Evolutionary conservation across 2,113 vertebrate species (phyloP), one percentile per base, ranked within the genome.

Genomic region (Amia ocellicauda): DNA sequence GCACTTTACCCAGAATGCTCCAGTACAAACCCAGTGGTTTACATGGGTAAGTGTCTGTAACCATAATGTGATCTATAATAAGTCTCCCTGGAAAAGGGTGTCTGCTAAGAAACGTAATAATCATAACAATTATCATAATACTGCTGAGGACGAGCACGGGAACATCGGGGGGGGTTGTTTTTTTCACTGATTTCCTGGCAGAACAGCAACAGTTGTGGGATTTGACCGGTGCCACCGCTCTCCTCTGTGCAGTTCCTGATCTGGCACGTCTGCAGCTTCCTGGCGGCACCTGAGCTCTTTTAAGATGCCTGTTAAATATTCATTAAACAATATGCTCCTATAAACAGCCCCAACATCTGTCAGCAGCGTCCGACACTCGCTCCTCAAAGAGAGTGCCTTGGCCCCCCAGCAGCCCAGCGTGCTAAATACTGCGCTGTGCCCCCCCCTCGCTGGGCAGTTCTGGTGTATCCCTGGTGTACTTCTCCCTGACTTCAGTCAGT

Each of bases 281-380:
- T 60, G 20, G 41, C 13, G 49, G 26, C 64, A 66, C 69, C 71
- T 73, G 72, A 78, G 60, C 77, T 17, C 49, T 57, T 22, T 27
- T 70, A 68, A 78, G 68, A 28, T 24, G n/a, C 60, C 36, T 40
- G 74, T 86, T 68, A 86, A 83, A 86, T 71, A 85, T 80, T 77
- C 78, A 85, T 75, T 47, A 56, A 55, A 64, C 58, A 66, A 49
- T 63, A 66, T 19, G 59, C 61, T 75, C 70, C 64, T 69, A 26
- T 64, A 29, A 1, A 22, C 40, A 71, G 74, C 79, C 70, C 69
- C 62, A 76, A 54, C 73, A 74, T 64, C 78, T 79, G 79, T 72
- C 62, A 75, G 73, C 60, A 70, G 63, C 63, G 69, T 16, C 1
- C 58, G 36, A 23, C 62, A 36, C 57, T 52, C 41, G 29, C 66